Conservation (phyloP, 1,140 invertebrate genomes). For the Cyrtorhinus lividipennis region DNA sequence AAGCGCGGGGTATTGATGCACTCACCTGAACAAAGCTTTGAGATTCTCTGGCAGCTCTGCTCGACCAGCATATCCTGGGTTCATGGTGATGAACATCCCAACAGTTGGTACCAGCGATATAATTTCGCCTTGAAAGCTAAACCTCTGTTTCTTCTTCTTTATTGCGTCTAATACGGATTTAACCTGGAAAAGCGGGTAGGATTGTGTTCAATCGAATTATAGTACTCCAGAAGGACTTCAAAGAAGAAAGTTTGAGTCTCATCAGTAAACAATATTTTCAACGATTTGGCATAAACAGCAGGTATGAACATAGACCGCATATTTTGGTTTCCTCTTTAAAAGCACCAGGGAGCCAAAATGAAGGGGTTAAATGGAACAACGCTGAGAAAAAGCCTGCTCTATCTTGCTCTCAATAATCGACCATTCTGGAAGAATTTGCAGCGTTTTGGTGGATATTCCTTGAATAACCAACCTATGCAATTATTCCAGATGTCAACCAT, state of each 20-base stretch:
- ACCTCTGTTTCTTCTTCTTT: slow-evolving; percentile 57
- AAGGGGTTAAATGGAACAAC: neutral
- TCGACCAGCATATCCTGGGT: slow-evolving; percentile 76
- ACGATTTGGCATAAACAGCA: neutral
- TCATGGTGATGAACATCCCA: slow-evolving; percentile 91
- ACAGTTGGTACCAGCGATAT: slow-evolving; percentile 62
- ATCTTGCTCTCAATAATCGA: neutral
- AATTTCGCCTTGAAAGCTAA: slow-evolving; percentile 71
- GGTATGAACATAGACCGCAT: neutral
- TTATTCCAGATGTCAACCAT: neutral
- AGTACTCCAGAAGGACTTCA: no score
- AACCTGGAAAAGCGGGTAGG: no score
- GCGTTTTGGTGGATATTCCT: neutral
- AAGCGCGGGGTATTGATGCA: slow-evolving; percentile 10
- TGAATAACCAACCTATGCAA: neutral
- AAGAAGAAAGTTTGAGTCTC: no score
- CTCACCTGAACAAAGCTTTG: slow-evolving; percentile 47
- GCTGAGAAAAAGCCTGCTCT: neutral
- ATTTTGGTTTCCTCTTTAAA: neutral
- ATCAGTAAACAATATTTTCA: neutral
- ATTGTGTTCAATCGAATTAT: no score
- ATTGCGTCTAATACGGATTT: slow-evolving; percentile 72
- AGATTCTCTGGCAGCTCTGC: slow-evolving; percentile 75
- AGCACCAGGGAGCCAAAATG: neutral
- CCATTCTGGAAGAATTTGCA: neutral